phyloP scores from a whole-genome alignment of 2,888 invertebrate species.

The Andrena minutula region DNA sequence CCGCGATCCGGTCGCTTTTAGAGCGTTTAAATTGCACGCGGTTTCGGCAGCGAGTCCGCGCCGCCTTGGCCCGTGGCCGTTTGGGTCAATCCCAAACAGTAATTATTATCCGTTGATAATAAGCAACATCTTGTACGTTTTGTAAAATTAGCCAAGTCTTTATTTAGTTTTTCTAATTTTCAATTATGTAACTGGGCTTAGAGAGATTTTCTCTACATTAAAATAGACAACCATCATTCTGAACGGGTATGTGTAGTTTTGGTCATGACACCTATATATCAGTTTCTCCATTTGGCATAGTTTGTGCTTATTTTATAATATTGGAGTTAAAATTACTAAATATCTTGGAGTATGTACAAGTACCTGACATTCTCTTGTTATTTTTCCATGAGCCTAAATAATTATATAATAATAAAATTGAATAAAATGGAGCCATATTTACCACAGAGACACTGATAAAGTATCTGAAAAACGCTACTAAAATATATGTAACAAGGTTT shows the following conservation, averaged over 20 bases:
- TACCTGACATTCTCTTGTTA: not conserved
- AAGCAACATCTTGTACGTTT: too few relatives aligned
- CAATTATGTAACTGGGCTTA: too few relatives aligned
- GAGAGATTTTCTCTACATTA: too few relatives aligned
- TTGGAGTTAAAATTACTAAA: not conserved
- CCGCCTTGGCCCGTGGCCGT: too few relatives aligned
- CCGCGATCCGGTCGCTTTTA: too few relatives aligned
- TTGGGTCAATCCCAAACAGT: too few relatives aligned
- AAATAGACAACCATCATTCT: too few relatives aligned
- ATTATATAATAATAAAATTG: not conserved
- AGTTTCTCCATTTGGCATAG: not conserved
- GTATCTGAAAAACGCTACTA: conserved; percentile 75
- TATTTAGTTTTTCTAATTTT: too few relatives aligned
- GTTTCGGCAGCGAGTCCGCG: too few relatives aligned
- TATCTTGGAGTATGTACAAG: not conserved
- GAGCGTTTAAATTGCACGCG: too few relatives aligned
- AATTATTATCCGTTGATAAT: not conserved
- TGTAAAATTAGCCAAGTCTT: too few relatives aligned
- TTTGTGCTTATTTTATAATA: not conserved
- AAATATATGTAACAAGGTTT: conserved; percentile 33
- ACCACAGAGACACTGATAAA: conserved; percentile 80
- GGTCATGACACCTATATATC: not conserved
- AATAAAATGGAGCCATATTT: conserved; percentile 49
- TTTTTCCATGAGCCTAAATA: not conserved
- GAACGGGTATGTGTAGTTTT: too few relatives aligned